Conservation (phyloP, 2,888 invertebrate species). For the Aethes cnicana region DNA sequence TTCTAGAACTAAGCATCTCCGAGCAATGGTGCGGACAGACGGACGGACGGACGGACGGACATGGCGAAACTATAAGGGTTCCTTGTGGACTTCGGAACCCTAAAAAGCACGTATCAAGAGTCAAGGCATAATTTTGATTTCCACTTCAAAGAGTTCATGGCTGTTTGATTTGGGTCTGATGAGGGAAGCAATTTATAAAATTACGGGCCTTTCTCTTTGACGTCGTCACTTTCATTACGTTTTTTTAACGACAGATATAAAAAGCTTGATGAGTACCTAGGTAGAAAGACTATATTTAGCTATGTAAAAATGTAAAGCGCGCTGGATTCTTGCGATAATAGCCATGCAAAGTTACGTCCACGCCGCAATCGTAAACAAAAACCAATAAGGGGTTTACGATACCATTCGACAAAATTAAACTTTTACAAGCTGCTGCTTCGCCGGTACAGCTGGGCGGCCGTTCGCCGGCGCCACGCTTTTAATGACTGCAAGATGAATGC, state of each 20-base stretch:
- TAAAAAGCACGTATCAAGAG: slow-evolving; percentile 31
- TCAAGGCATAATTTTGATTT: slow-evolving; percentile 38
- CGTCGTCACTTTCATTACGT: slow-evolving; percentile 32
- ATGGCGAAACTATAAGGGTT: too few species aligned
- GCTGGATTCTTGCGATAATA: slow-evolving; percentile 46
- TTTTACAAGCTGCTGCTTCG: slow-evolving; percentile 57
- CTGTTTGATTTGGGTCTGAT: slow-evolving; percentile 39
- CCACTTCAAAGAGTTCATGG: slow-evolving; percentile 34
- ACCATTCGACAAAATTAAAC: slow-evolving; percentile 75
- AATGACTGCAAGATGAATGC: slow-evolving; percentile 10
- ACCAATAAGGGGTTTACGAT: slow-evolving; percentile 75
- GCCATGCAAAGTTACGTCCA: slow-evolving; percentile 56
- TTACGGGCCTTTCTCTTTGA: slow-evolving; percentile 40
- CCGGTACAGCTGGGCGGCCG: slow-evolving; percentile 49
- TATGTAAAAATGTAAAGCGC: slow-evolving; percentile 15
- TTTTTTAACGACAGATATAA: slow-evolving; percentile 24
- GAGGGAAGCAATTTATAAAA: slow-evolving; percentile 41
- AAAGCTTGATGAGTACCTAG: slow-evolving; percentile 17
- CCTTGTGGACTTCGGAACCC: too few species aligned
- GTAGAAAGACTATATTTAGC: slow-evolving; percentile 8
- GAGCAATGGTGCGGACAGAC: too few species aligned
- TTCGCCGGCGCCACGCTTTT: slow-evolving; percentile 48
- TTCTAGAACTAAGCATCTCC: too few species aligned
- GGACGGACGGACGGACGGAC: too few species aligned
- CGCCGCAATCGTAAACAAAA: slow-evolving; percentile 70